Conservation (phyloP, 2,797 vertebrate genomes). For the Lacerta bilineata region DNA sequence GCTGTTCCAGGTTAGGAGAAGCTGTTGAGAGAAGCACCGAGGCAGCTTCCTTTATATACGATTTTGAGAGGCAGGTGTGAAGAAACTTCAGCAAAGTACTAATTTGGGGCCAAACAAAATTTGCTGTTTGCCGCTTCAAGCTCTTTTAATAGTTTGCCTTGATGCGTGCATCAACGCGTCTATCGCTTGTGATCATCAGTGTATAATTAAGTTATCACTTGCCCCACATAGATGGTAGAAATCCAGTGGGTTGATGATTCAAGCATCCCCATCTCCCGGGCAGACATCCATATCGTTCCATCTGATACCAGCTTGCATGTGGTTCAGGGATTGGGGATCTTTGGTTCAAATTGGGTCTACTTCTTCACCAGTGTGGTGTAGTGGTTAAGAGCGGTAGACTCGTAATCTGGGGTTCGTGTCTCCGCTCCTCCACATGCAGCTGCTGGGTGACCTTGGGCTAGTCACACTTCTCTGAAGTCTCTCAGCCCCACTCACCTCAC, state of each 20-base stretch:
- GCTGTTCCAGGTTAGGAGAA: background rate
- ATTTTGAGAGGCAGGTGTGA: background rate
- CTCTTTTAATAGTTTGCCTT: background rate
- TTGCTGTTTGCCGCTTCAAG: conserved; percentile 1
- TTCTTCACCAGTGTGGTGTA: too few species aligned
- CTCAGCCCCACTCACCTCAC: too few species aligned
- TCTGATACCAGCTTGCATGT: too few species aligned
- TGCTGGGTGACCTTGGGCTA: too few species aligned
- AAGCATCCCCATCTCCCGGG: background rate
- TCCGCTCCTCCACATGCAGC: too few species aligned
- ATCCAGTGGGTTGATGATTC: background rate
- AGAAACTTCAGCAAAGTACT: background rate
- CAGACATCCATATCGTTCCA: too few species aligned
- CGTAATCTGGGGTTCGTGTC: too few species aligned
- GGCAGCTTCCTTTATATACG: background rate
- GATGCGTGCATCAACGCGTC: background rate
- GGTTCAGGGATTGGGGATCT: too few species aligned
- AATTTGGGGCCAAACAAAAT: background rate
- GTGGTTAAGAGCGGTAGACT: too few species aligned
- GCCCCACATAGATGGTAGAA: background rate
- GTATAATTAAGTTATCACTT: background rate
- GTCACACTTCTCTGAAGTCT: too few species aligned
- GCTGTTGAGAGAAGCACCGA: background rate
- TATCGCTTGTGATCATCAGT: background rate
- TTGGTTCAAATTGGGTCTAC: too few species aligned